Evolutionary conservation across 2,797 vertebrate species (phyloP), one percentile per base, ranked within the genome.

Genomic region (Carduelis carduelis): DNA sequence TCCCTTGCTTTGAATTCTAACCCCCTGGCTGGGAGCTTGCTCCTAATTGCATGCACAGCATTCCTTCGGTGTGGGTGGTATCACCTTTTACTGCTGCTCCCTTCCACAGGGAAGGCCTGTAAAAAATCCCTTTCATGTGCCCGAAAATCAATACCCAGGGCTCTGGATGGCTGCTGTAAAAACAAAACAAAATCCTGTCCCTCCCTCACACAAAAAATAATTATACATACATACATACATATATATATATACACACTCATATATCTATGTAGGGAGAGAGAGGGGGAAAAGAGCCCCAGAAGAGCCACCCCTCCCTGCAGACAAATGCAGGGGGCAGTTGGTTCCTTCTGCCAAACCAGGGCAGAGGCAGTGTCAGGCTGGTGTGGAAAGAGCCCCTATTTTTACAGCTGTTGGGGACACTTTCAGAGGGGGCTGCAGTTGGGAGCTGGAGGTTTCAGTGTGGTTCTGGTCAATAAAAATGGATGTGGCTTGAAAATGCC

Each of bases 41-140:
- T 98, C 98, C 98, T 97, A 98, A 98, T 98, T 98, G 98, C 99
- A 98, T 98, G 98, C 98, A 98, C 98, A 97, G 98, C 98, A 99
- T 99, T 99, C 98, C 98, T 98, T 98, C 98, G 97, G 98, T 98
- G 98, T 99, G 98, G 98, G 98, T 99, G 98, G 99, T 97, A 98
- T 95, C 74, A 96, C 96, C 97, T 97, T 98, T 98, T 98, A 98
- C 97, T 97, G 97, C 97, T 97, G 98, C 98, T 98, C 97, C 97
- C 98, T 98, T 97, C 95, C 97, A 97, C 97, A 96, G 96, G 94
- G 97, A 97, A 97, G 97, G 97, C 95, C 97, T 97, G 96, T 97
- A 97, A 98, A 96, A 98, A 98, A 97, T 82, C 87, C 92, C 97
- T 97, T 97, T 97, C 97, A 98, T 97, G 97, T 97, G 92, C 89